Evolutionary conservation across 2,113 vertebrate species (phyloP).

Genomic region (Albula glossodonta): DNA sequence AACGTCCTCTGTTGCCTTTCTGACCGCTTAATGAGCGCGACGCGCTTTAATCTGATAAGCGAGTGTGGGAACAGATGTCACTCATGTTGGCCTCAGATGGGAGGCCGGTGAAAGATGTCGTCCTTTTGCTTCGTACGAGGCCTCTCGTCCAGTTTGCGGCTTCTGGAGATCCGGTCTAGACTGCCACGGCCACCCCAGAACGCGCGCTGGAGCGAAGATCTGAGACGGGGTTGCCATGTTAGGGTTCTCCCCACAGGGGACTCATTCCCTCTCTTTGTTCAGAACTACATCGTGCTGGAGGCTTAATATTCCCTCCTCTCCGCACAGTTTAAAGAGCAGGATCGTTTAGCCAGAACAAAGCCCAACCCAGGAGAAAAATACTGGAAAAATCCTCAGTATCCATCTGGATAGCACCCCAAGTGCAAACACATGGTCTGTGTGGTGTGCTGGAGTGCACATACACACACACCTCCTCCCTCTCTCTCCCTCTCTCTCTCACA

Average conservation of each 20-base stretch:
- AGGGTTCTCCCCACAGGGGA: too few species aligned
- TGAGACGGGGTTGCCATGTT: too few species aligned
- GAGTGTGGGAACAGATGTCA: constrained; percentile 9
- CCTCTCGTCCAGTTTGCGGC: background rate
- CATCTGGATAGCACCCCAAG: background rate
- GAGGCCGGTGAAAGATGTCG: background rate
- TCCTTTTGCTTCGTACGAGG: background rate
- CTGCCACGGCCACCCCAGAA: background rate
- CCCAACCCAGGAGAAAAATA: background rate
- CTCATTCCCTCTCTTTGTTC: constrained; percentile 15
- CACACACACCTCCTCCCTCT: background rate
- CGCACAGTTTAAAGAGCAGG: background rate
- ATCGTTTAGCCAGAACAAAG: background rate
- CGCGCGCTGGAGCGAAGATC: background rate
- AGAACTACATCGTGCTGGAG: too few species aligned
- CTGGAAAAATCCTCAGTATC: background rate
- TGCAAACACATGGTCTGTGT: background rate
- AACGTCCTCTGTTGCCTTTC: background rate
- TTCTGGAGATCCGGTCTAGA: background rate
- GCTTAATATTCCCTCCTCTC: too few species aligned
- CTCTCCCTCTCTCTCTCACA: constrained; percentile 3
- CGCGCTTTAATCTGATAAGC: background rate
- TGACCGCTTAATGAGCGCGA: background rate
- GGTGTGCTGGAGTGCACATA: constrained; percentile 5
- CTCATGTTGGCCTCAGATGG: too few species aligned